Evolutionary conservation across 2,113 vertebrate species (phyloP), one percentile per base, ranked within the genome.

Genomic region (Orycteropus afer): DNA sequence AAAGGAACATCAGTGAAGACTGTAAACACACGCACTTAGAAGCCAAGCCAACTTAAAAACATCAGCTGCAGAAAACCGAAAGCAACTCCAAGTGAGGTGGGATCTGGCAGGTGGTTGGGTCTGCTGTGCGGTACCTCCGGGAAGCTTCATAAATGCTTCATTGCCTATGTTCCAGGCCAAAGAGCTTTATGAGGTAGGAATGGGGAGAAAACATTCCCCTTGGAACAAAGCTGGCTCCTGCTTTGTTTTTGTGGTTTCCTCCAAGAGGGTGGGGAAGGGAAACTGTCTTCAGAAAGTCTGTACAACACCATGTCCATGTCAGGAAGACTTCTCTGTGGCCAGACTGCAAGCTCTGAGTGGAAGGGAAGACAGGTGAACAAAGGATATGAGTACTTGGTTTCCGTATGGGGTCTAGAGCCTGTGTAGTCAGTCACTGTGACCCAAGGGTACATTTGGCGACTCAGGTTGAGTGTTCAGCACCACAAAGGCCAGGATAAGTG

Each of bases 171-270:
- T 86, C 69, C 13, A 0, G 18, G 90, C 63, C 90, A 42, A 67
- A 57, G 34, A 89, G 86, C 51, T 82, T 42, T 79, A 42, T 10
- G 12, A 84, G 74, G 73, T 55, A 34, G 20, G 73, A 92, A 37
- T 49, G 4, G 78, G 79, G 82, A 87, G 91, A 91, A 96, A 92
- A 92, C 27, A 93, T 78, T 82, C 67, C 74, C 55, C 79, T 86
- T 0, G 18, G 96, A 95, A 65, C 29, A 88, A 69, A 93, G 69
- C 78, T 97, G 96, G 95, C 91, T 89, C 49, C 11, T 18, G 55
- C 51, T 86, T 88, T 97, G 97, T 97, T 97, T 97, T 93, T 96
- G 97, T 96, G 92, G 74, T 91, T 95, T 97, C 59, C 80, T 96
- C 97, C 91, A 92, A 95, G 85, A 95, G 93, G 92, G 92, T 2